These are phyloP conservation scores for Phrynocephalus versicolor DNA, from an alignment of 2,113 vertebrate genomes.

Conservation along the genomic window DNA sequence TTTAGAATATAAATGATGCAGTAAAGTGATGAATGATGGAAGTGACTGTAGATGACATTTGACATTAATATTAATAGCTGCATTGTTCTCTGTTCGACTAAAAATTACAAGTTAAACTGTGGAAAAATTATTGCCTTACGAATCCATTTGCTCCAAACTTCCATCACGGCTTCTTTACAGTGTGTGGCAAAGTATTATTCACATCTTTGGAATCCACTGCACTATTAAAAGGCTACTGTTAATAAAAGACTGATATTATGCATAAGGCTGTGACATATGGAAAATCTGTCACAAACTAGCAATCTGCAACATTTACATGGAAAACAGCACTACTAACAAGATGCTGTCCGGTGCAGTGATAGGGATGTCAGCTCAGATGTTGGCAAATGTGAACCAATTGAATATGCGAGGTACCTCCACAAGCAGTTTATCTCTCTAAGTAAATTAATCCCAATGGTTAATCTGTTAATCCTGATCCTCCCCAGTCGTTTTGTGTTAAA, in stretches of 20 bases:
- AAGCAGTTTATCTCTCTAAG: constrained; percentile 36
- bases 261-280: constrained; percentile 1
- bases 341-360: fast-evolving
- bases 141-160: constrained; percentile 48
- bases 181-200: constrained; percentile 55
- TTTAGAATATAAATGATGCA: constrained; percentile 17
- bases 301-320: constrained; percentile 27
- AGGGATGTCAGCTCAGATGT: constrained; percentile 3
- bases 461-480: constrained; percentile 13
- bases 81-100: constrained; percentile 54
- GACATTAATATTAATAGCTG: constrained; percentile 48
- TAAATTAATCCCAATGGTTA: neutral
- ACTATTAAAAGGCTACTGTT: constrained; percentile 43
- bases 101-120: constrained; percentile 43
- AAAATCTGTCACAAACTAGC: constrained; percentile 17
- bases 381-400: constrained; percentile 8
- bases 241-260: constrained; percentile 53
- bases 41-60: constrained; percentile 61
- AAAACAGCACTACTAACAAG: constrained; percentile 39
- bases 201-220: constrained; percentile 56
- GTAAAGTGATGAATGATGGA: constrained; percentile 23
- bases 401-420: neutral
- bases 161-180: constrained; percentile 58
- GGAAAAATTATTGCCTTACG: constrained; percentile 50
- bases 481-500: constrained; percentile 26